Conservation (phyloP, 2,113 vertebrate species). For the Lepisosteus oculatus region DNA sequence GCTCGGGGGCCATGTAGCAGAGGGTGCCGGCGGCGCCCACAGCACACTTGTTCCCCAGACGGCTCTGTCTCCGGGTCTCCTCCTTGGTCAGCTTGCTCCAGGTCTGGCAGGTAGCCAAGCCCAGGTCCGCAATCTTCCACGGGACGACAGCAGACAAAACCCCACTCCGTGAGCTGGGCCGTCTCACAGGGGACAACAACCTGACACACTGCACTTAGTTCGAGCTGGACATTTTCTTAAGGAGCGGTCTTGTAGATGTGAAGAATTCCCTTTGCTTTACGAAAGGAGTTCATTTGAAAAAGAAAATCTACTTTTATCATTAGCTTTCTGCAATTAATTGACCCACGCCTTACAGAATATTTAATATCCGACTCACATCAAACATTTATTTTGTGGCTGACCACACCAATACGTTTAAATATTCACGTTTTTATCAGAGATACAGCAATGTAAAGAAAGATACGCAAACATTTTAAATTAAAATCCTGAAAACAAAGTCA, state of each 20-base stretch:
- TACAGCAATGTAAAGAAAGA: no score
- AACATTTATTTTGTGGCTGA: no score
- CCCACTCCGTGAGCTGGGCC: not conserved
- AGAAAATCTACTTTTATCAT: not conserved
- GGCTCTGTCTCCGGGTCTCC: conserved; percentile 65
- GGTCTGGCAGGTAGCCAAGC: conserved; percentile 79
- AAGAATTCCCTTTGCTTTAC: not conserved
- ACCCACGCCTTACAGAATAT: no score
- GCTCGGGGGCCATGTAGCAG: conserved; percentile 93
- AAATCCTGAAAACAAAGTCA: no score
- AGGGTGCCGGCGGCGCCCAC: conserved; percentile 79
- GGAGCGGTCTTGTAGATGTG: not conserved
- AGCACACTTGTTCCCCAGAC: conserved; percentile 8
- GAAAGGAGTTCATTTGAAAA: not conserved
- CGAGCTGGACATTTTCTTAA: not conserved
- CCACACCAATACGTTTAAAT: no score
- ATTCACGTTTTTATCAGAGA: no score
- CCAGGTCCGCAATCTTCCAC: conserved; percentile 89
- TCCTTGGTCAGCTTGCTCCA: conserved; percentile 89
- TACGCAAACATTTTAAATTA: no score
- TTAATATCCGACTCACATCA: no score
- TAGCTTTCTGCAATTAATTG: not conserved
- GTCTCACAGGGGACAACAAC: not conserved
- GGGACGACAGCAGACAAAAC: not conserved
- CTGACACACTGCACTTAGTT: not conserved